phyloP scores from a whole-genome alignment of 1,140 invertebrate genomes.

The Gonioctena quinquepunctata region DNA sequence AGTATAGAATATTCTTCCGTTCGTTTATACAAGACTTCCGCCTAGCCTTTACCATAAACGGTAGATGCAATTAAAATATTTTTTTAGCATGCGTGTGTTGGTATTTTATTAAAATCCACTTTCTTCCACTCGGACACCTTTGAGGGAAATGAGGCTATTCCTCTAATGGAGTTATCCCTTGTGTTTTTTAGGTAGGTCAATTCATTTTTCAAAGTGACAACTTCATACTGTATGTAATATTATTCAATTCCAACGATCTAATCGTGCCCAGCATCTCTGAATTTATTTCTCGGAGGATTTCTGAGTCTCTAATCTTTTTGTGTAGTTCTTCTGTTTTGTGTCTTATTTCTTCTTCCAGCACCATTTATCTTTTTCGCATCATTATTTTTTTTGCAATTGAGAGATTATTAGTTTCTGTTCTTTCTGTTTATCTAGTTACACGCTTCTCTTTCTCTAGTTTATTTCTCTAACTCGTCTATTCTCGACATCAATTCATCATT shows the following conservation, averaged over 20 bases:
- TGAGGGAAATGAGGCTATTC: background rate
- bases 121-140: no score
- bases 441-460: no score
- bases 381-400: background rate
- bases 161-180: no score
- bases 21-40: no score
- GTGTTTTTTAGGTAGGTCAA: no score
- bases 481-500: background rate
- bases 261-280: background rate
- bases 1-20: no score
- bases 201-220: background rate
- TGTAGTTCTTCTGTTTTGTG: background rate
- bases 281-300: background rate
- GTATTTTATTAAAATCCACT: no score
- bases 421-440: background rate
- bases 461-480: background rate
- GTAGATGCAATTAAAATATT: no score
- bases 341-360: background rate
- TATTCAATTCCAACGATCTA: background rate
- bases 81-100: no score
- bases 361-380: background rate
- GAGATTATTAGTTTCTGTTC: background rate
- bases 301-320: background rate
- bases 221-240: background rate
- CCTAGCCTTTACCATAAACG: no score